Evolutionary conservation across 2,888 invertebrate genomes (phyloP), one percentile per base, ranked within the genome.

Genomic region (Tetropium fuscum): DNA sequence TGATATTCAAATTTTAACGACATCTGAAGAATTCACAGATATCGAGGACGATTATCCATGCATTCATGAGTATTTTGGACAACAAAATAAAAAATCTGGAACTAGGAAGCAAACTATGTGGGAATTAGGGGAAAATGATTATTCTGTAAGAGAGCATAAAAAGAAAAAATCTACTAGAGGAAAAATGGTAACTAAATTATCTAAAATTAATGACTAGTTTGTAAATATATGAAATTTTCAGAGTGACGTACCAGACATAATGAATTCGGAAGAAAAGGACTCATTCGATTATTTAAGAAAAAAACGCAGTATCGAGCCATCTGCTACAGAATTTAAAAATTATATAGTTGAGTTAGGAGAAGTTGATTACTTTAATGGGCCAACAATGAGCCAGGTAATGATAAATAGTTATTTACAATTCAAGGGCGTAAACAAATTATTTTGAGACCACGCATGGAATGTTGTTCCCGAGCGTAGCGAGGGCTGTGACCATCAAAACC

Each of bases 31-130:
- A 22, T 64, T 63, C 16, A 55, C 54, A 2, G 69, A 69, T 19
- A 48, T 69, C 5, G 66, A 67, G 48, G 69, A 63, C 10, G 62
- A 64, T 43, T 36, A 66, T 36, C 65, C 66, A 1, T 71, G 66
- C 20, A 72, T 71, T 25, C 70, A 70, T 7, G 73, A 73, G 53
- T 71, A 53, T 48, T 66, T 62, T 40, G 66, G 64, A 13, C 49
- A 60, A 3, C 30, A 41, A 3, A 25, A 38, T 18, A 53, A 49
- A 16, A 41, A 44, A 19, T 15, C 36, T 13, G 16, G 45, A 5
- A 55, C 49, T 13, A 56, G 43, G 3, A 60, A 55, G 8, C 25
- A 19, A 6, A 20, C 3, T 13, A 34, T 10, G 22, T 7, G 8
- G 1, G 41, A 41, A 7, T 3, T 41, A 11, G 41, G 41, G 1